Conservation (phyloP, 2,797 vertebrate genomes). For the Phoxinus dragarum region DNA sequence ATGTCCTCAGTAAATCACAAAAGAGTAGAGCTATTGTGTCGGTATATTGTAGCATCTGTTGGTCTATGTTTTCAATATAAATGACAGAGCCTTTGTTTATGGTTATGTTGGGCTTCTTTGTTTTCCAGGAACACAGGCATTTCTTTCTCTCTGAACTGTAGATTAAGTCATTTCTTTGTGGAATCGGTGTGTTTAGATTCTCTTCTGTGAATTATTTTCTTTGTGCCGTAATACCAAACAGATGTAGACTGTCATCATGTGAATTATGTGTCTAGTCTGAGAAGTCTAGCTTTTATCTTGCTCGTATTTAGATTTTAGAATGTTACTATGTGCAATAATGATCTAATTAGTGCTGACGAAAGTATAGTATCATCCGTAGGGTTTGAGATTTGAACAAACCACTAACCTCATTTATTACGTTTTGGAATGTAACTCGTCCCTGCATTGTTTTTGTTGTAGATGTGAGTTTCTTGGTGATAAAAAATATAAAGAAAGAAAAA, state of each 20-base stretch:
- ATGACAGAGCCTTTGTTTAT: not conserved
- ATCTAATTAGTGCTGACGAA: conserved; percentile 14
- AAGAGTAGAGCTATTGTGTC: not conserved
- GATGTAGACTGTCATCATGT: conserved; percentile 36
- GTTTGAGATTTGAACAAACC: conserved; percentile 12
- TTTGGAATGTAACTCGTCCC: not conserved
- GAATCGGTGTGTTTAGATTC: conserved; percentile 15
- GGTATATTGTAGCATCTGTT: conserved; percentile 5
- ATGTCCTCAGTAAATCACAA: not conserved
- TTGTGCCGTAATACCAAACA: conserved; percentile 32
- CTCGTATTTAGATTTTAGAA: conserved; percentile 32
- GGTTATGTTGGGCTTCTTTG: conserved; percentile 23
- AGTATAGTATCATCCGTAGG: not conserved
- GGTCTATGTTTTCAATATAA: not conserved
- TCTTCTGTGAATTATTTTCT: conserved; percentile 22
- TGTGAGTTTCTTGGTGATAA: too few species aligned
- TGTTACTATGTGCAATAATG: not conserved
- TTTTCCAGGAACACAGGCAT: conserved; percentile 19
- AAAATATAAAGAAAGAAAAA: not conserved
- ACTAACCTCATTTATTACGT: not conserved
- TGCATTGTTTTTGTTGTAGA: not conserved
- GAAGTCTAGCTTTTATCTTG: conserved; percentile 17
- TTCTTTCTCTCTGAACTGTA: conserved; percentile 27
- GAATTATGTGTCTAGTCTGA: conserved; percentile 36
- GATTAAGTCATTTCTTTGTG: conserved; percentile 21